Base-by-base conservation (phyloP, 64 coral and sea anemone genomes). In the Montipora sp. region DNA sequence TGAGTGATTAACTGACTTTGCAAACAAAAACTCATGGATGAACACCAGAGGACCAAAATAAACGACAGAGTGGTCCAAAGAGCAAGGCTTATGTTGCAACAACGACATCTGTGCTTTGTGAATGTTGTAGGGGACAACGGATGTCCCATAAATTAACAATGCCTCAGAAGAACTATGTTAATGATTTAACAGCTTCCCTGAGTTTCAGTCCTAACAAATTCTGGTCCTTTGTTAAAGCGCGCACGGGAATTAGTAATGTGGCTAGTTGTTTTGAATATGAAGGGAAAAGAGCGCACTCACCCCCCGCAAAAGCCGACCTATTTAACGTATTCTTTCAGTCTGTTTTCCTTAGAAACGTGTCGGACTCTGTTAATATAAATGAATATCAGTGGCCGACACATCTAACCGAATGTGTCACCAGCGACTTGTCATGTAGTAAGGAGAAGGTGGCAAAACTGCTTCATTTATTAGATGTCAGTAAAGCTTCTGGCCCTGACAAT, bases 401-500 rank as follows among this genome's bases (percentile, higher is more conserved):
- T 43, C 51, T n/a, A 1, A 45, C 87, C 24, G 51, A 47, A 15
- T 10, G 60, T 58, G 51, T 63, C 47, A 89, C 77, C 13, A 51
- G 73, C n/a, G 87, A 77, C 59, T 77, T 88, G 55, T 51, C 48
- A 53, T 79, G 77, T 51, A 90, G 51, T 15, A 77, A 47, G 48
- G 77, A 80, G 57, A 60, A 81, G 10, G 89, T 90, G 20, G 9
- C 76, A 7, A 90, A 90, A 81, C 48, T 90, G 71, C 61, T 90
- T 63, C 14, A 36, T 8, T 43, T 7, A 51, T 21, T 84, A 13
- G 75, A 92, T 61, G 47, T 73, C 45, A 77, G 23, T 23, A 77
- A 85, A 83, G 51, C 79, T 46, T 59, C 69, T 86, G 90, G 23
- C 50, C 80, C 68, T 85, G 80, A 85, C 12, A 77, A 85, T 63